These are phyloP conservation scores for Papilio polyxenes DNA, from an alignment of 1,140 invertebrate species.

Conservation along the genomic window DNA sequence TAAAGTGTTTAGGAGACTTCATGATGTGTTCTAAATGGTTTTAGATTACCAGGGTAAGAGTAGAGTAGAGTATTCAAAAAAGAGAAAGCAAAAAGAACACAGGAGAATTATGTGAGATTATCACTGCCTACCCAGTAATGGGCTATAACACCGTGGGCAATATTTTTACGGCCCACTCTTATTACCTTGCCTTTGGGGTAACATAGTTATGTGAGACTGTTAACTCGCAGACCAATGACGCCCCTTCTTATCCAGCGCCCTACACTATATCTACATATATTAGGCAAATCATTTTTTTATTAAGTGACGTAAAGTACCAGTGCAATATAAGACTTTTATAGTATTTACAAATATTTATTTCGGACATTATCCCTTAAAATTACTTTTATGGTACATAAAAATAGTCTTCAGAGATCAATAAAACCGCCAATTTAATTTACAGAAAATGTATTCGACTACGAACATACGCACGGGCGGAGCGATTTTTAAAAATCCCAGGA, in stretches of 20 bases:
- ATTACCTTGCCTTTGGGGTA: too few species aligned
- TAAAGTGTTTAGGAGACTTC: not conserved
- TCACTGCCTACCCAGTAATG: too few species aligned
- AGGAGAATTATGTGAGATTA: too few species aligned
- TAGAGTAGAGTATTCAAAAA: too few species aligned
- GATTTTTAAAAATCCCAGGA: slow-evolving; percentile 5
- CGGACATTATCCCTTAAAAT: not conserved
- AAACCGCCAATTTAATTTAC: slow-evolving; percentile 40
- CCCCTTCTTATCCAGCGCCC: too few species aligned
- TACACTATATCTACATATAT: not conserved
- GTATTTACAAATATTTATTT: not conserved
- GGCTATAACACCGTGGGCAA: too few species aligned
- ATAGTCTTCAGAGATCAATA: slow-evolving; percentile 47
- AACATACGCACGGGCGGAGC: slow-evolving; percentile 38
- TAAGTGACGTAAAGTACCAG: not conserved
- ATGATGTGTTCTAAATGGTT: not conserved
- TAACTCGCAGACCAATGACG: too few species aligned
- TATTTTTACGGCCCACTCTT: too few species aligned
- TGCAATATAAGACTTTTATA: not conserved
- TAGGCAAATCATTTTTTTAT: not conserved
- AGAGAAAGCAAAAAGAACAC: too few species aligned
- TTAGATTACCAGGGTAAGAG: not conserved
- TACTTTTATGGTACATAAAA: slow-evolving; percentile 38
- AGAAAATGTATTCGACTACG: slow-evolving; percentile 46
- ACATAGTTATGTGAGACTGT: too few species aligned